Evolutionary conservation across 2,113 vertebrate genomes (phyloP).

Genomic region (Platysteira castanea): DNA sequence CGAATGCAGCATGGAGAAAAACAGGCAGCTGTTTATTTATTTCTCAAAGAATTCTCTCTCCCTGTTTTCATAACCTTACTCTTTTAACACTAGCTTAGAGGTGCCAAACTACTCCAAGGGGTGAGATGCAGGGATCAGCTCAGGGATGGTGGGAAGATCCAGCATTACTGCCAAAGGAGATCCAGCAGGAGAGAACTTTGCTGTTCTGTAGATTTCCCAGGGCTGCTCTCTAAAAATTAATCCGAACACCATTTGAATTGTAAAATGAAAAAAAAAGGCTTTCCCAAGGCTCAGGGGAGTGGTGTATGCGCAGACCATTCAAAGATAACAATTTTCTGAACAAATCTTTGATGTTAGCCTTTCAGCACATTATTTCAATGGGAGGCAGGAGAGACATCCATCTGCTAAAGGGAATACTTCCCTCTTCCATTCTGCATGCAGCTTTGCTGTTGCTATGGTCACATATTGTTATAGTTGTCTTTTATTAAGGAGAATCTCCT

Average conservation of each 20-base stretch:
- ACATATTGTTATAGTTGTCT: not conserved
- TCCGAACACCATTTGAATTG: not conserved
- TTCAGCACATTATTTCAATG: not conserved
- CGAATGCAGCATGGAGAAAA: fast-evolving
- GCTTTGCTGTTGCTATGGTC: constrained; percentile 25
- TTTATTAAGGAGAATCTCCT: not conserved
- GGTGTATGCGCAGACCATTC: not conserved
- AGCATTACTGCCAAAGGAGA: not conserved
- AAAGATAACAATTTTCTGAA: not conserved
- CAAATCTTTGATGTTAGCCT: constrained; percentile 15
- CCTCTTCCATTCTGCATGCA: not conserved
- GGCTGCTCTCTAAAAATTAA: not conserved
- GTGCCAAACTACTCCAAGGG: not conserved
- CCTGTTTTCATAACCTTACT: not conserved
- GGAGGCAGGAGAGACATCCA: constrained; percentile 13
- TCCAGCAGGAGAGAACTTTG: not conserved
- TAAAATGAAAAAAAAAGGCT: not conserved
- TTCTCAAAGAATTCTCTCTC: not conserved
- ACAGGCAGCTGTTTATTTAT: not conserved
- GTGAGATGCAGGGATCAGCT: not conserved
- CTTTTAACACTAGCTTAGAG: not conserved
- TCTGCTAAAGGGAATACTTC: constrained; percentile 30
- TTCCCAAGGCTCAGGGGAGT: not conserved
- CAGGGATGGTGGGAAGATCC: not conserved
- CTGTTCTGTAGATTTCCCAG: not conserved